Evolutionary conservation across 2,888 invertebrate species (phyloP), one percentile per base, ranked within the genome.

Genomic region (Scelioninae gen. 2): DNA sequence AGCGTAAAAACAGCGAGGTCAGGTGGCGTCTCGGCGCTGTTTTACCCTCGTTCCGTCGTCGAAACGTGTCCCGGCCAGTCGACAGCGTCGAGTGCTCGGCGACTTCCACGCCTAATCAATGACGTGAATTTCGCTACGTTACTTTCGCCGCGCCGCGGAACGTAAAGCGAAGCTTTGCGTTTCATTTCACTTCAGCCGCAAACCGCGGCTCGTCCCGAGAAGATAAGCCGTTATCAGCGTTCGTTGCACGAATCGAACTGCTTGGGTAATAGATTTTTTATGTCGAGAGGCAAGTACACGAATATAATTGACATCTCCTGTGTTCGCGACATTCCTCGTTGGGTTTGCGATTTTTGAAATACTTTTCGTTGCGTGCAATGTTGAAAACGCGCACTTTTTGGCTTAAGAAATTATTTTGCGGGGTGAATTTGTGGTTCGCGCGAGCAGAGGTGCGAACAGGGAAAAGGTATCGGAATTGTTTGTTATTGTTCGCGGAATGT

Each of bases 1-100:
- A 79, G 80, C 81, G 78, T 76, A 78, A 73, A 74, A 79, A 80
- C 78, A 78, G 71, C 73, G 58, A 63, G 75, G 64, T 65, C 74
- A 73, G 64, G 64, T 60, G 61, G 65, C 65, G 72, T 61, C 61
- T 28, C 61, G 48, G 16, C 72, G 61, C 61, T 60, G 43, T 64
- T 64, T 55, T 50, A 60, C 65, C 72, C 55, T 58, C 64, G 58
- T 39, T 52, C 53, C 57, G 35, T 28, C 43, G 35, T n/a, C 22
- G 53, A 61, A 48, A 46, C 61, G 63, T 55, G 64, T 39, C 37
- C 61, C 48, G 60, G 28, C 18, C n/a, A n/a, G 39, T 16, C 39
- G 45, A 46, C 52, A 45, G 18, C 41, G 50, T 43, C 53, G 28
- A 67, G 39, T 37, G 61, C 58, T 25, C n/a, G n/a, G 31, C 60